Evolutionary conservation across 2,113 vertebrate genomes (phyloP).

Genomic region (Romanogobio albipinnatus): DNA sequence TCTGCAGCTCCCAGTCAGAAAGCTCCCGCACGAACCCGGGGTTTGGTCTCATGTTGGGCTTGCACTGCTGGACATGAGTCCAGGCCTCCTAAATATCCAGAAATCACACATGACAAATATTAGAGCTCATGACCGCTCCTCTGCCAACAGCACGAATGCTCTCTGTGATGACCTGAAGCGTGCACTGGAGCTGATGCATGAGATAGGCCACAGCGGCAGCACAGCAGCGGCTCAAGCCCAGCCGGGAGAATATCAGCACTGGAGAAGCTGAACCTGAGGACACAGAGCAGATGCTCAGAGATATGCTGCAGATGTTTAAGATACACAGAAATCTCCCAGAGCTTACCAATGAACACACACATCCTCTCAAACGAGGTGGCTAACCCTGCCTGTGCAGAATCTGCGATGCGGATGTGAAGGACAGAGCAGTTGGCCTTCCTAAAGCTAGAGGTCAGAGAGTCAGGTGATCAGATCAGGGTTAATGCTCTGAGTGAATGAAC

Average conservation of each 20-base stretch:
- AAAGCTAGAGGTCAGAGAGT: slow-evolving; percentile 37
- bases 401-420: slow-evolving; percentile 73
- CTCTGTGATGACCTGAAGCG: slow-evolving; percentile 75
- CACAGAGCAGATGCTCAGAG: not conserved
- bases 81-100: slow-evolving; percentile 79
- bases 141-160: no score
- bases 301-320: not conserved
- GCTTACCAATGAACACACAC: slow-evolving; percentile 85
- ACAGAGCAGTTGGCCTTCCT: slow-evolving; percentile 44
- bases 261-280: slow-evolving; percentile 68
- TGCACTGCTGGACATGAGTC: slow-evolving; percentile 76
- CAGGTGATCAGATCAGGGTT: not conserved
- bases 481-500: not conserved
- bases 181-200: slow-evolving; percentile 74
- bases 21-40: slow-evolving; percentile 82
- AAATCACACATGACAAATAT: not conserved
- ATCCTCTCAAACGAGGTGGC: slow-evolving; percentile 70
- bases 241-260: slow-evolving; percentile 79
- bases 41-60: slow-evolving; percentile 79
- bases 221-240: slow-evolving; percentile 82
- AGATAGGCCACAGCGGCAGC: slow-evolving; percentile 78
- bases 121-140: no score
- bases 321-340: not conserved
- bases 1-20: slow-evolving; percentile 79
- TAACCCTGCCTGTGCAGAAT: slow-evolving; percentile 69